A percentile compares a stretch with the other conserved stretches of the same genome.
phyloP scores from a whole-genome alignment of 2,797 vertebrate genomes.

The Sternotherus odoratus region DNA sequence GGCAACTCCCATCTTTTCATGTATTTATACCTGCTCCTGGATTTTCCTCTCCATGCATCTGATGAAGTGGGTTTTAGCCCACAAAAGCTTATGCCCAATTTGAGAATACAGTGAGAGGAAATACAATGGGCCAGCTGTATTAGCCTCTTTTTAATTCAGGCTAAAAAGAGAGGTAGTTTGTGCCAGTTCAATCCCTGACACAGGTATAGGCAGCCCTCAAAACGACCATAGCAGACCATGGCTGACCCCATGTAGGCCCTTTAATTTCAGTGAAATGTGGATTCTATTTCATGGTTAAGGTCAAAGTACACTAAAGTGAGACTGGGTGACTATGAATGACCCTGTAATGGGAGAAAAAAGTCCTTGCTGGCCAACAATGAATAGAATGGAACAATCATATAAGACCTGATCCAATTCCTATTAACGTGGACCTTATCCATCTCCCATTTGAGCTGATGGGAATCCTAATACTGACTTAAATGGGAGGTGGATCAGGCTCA shows the following conservation, averaged over 20 bases:
- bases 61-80: no score
- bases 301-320: background rate
- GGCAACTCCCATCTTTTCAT: no score
- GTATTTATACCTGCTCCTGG: no score
- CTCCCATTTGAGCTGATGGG: background rate
- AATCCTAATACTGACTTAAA: background rate
- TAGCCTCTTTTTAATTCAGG: no score
- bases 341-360: background rate
- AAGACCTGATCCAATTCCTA: background rate
- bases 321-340: background rate
- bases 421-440: background rate
- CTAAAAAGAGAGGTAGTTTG: background rate
- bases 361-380: background rate
- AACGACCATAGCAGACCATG: no score
- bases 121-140: background rate
- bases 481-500: rapidly evolving
- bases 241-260: background rate
- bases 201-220: background rate
- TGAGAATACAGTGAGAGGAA: background rate
- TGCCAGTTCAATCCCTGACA: background rate
- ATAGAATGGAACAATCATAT: background rate
- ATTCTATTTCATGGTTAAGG: background rate
- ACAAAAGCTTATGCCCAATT: no score
- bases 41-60: no score
- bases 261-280: background rate